These are phyloP conservation scores for Dicrostonyx torquatus DNA, from an alignment of 2,797 vertebrate species.

Conservation along the genomic window DNA sequence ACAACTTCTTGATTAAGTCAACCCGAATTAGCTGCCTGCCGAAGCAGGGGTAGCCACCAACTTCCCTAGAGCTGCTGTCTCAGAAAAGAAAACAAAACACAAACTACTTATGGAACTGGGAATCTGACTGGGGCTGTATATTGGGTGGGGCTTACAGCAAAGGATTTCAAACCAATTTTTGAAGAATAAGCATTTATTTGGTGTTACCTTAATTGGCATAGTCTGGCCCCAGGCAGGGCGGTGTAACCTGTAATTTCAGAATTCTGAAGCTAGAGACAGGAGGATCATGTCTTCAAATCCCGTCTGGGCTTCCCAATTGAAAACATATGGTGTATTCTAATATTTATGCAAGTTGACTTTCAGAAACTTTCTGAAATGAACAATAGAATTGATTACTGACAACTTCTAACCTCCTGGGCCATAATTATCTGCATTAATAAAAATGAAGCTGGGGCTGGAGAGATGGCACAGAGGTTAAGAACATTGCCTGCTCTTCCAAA, in stretches of 20 bases:
- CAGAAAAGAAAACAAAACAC: background rate
- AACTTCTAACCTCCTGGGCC: background rate
- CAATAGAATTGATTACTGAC: slow-evolving; percentile 13
- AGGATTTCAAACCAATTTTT: slow-evolving; percentile 22
- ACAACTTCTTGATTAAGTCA: slow-evolving; percentile 29
- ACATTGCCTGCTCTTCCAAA: no score
- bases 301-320: background rate
- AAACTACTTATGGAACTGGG: background rate
- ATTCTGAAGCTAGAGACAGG: background rate
- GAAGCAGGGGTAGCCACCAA: background rate
- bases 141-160: background rate
- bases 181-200: background rate
- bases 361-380: slow-evolving; percentile 31
- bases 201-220: background rate
- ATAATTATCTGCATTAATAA: slow-evolving; percentile 41
- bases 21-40: background rate
- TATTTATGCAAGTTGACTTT: slow-evolving; percentile 26
- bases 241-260: background rate
- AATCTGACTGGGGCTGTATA: background rate
- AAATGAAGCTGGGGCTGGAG: no score
- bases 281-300: background rate
- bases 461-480: no score
- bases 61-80: slow-evolving; percentile 1
- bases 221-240: background rate
- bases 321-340: background rate